These are phyloP conservation scores for Rhegmatorhina hoffmannsi DNA, from an alignment of 2,113 vertebrate species.

Conservation along the genomic window DNA sequence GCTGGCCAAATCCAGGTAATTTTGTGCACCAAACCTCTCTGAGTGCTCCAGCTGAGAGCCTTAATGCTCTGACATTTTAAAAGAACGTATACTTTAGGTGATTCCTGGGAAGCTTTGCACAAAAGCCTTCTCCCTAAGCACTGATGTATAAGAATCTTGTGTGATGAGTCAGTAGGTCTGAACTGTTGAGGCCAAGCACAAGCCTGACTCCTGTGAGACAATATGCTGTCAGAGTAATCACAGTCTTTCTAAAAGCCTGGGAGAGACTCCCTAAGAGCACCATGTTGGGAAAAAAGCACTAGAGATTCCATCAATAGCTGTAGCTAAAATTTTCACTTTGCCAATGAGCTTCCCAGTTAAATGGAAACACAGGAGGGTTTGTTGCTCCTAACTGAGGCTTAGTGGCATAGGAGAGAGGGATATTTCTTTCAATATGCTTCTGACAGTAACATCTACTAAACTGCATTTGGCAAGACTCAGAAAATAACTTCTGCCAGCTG, in stretches of 20 bases:
- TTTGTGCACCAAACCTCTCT: background rate
- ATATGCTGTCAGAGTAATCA: background rate
- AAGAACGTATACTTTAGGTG: accelerated
- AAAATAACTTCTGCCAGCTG: background rate
- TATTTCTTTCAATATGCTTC: background rate
- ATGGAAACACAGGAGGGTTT: background rate
- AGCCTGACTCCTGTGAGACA: background rate
- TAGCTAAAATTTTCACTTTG: background rate
- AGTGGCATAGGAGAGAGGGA: background rate
- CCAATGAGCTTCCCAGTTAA: background rate
- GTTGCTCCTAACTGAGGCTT: background rate
- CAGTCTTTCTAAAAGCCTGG: background rate
- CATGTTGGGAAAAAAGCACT: background rate
- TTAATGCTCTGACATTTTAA: background rate
- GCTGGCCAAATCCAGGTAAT: background rate
- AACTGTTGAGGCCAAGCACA: background rate
- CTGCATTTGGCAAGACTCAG: background rate
- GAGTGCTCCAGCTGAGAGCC: background rate
- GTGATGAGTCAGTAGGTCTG: background rate
- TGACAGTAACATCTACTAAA: background rate
- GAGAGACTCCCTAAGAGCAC: background rate
- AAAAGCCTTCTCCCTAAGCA: background rate
- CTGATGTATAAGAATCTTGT: background rate
- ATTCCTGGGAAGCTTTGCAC: background rate
- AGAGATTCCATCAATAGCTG: accelerated